Evolutionary conservation across 2,113 vertebrate genomes (phyloP), one percentile per base, ranked within the genome.

Genomic region (Spilogale gracilis): DNA sequence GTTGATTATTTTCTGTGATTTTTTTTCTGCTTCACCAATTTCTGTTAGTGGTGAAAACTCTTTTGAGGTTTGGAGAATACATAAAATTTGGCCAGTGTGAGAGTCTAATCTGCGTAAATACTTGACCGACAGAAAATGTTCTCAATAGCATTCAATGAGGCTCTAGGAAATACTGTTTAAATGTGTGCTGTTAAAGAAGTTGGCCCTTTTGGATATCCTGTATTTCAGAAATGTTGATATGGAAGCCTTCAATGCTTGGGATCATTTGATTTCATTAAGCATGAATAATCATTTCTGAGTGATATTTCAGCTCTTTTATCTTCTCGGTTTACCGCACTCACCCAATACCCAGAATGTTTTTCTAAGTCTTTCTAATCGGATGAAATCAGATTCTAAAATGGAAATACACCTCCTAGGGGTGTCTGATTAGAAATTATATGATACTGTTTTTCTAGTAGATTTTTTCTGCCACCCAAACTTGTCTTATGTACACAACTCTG

Each of bases 361-460:
- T 23, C 63, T 85, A 12, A 25, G 20, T 83, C 63, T 90, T 91
- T 50, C 45, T 78, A 30, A 78, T 17, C 45, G 30, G 17, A 86
- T 56, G 85, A 80, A 88, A 88, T 74, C 32, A 82, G 45, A 78
- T 56, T 94, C 45, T 27, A 61, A 89, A 45, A 58, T 82, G 67
- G 58, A 74, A 96, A 87, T 92, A 38, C 43, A 8, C 18, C 60
- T 73, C 21, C 73, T 80, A 63, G 18, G 12, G n/a, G 12, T 86
- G 9, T 63, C 60, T 38, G 50, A 56, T 23, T 63, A 74, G 52
- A 89, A 63, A 93, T 76, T 30, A 32, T 43, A 45, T 81, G n/a
- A 74, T 45, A 43, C 23, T 83, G 56, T 78, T 97, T 94, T 74
- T 84, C 80, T 97, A 73, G 92, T 81, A 50, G 73, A 76, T 89